Conservation (phyloP, 2,797 vertebrate species). For the Tokudaia muenninki region DNA sequence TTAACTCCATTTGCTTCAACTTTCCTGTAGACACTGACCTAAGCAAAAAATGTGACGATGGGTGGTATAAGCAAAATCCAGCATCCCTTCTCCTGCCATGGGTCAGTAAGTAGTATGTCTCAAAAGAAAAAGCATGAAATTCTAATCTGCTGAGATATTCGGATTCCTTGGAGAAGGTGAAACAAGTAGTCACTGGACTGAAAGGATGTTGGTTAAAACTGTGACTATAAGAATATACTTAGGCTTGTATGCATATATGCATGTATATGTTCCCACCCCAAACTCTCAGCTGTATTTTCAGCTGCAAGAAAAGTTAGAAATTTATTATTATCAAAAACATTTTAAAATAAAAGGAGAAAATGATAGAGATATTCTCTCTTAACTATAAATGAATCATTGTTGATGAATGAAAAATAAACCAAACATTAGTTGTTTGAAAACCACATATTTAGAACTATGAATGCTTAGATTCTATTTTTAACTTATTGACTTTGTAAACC, state of each 20-base stretch:
- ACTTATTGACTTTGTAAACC: neutral
- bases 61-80: neutral
- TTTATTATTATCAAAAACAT: neutral
- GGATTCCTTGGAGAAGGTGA: neutral
- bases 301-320: neutral
- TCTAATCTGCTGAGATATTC: neutral
- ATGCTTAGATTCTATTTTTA: neutral
- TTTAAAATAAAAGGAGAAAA: neutral
- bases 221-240: neutral
- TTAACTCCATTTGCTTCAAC: neutral
- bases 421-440: constrained; percentile 36
- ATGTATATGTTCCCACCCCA: neutral
- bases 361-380: neutral
- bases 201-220: neutral
- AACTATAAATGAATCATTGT: neutral
- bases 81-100: neutral
- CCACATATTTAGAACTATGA: constrained; percentile 28
- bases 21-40: neutral
- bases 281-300: neutral
- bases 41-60: neutral
- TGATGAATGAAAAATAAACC: neutral
- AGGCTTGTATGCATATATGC: neutral
- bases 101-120: neutral
- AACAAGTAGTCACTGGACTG: neutral
- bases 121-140: neutral